phyloP scores from a whole-genome alignment of 2,888 invertebrate species.

The Apodemia duryi region DNA sequence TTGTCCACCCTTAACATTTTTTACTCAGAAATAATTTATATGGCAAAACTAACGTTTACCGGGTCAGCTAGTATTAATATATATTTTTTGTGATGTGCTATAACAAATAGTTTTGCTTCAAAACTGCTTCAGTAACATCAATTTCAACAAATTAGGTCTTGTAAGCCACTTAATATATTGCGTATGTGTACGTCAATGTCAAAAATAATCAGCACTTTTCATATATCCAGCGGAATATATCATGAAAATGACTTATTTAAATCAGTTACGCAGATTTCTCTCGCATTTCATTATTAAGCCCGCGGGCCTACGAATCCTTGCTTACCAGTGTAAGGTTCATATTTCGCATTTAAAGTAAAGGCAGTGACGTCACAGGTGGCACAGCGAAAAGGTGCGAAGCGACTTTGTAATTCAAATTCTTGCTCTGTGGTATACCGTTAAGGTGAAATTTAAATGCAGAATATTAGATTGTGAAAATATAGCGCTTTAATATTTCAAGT shows the following conservation, averaged over 20 bases:
- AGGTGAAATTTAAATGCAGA: constrained; percentile 65
- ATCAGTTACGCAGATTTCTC: constrained; percentile 6
- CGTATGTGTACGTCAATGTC: background rate
- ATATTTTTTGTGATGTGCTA: too few species aligned
- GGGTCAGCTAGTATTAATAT: too few species aligned
- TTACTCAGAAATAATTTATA: too few species aligned
- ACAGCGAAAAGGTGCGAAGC: constrained; percentile 47
- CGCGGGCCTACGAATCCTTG: constrained; percentile 19
- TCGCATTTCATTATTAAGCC: constrained; percentile 18
- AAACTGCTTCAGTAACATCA: too few species aligned
- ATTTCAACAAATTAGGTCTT: too few species aligned
- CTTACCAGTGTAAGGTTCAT: constrained; percentile 21
- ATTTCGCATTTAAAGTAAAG: constrained; percentile 26
- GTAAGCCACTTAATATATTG: background rate
- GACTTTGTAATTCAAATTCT: constrained; percentile 74
- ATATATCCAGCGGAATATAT: background rate
- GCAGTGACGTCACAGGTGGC: constrained; percentile 43
- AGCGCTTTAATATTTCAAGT: constrained; percentile 44
- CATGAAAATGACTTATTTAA: background rate
- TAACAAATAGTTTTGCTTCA: too few species aligned
- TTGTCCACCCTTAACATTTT: too few species aligned
- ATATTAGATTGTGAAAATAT: constrained; percentile 60
- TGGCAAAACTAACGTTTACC: too few species aligned
- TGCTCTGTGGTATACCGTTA: constrained; percentile 43
- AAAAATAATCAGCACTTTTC: background rate